phyloP scores from a whole-genome alignment of 2,113 vertebrate genomes.

The Atlantisia rogersi region DNA sequence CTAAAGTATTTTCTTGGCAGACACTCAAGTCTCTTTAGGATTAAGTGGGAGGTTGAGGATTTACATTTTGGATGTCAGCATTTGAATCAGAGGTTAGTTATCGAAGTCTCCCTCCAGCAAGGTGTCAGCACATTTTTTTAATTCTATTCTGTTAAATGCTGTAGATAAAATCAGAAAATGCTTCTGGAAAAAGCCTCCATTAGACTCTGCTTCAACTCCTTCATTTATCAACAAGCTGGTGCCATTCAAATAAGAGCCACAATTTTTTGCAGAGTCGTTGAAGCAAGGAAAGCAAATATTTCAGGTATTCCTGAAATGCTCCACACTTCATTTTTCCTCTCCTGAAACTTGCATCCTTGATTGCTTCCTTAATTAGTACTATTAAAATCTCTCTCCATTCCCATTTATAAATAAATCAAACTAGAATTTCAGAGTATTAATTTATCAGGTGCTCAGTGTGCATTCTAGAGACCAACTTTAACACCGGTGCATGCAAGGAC shows the following conservation, averaged over 20 bases:
- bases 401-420: conserved; percentile 46
- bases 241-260: background rate
- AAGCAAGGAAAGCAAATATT: conserved; percentile 38
- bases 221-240: background rate
- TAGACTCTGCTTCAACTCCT: background rate
- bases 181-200: background rate
- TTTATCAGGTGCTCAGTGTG: background rate
- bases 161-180: background rate
- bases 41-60: background rate
- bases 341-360: conserved; percentile 26
- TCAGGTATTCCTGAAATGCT: conserved; percentile 5
- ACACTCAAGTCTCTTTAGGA: background rate
- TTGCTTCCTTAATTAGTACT: conserved; percentile 58
- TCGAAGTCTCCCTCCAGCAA: background rate
- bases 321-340: conserved; percentile 14
- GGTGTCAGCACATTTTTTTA: background rate
- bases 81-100: background rate
- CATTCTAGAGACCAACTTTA: conserved; percentile 10
- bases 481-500: background rate
- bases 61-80: background rate
- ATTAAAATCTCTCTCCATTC: background rate
- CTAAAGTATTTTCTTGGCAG: background rate
- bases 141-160: background rate
- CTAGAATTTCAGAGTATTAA: conserved; percentile 4
- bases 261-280: background rate